Base-by-base conservation (phyloP, 2,888 invertebrate species). In the Protodeltote pygarga region DNA sequence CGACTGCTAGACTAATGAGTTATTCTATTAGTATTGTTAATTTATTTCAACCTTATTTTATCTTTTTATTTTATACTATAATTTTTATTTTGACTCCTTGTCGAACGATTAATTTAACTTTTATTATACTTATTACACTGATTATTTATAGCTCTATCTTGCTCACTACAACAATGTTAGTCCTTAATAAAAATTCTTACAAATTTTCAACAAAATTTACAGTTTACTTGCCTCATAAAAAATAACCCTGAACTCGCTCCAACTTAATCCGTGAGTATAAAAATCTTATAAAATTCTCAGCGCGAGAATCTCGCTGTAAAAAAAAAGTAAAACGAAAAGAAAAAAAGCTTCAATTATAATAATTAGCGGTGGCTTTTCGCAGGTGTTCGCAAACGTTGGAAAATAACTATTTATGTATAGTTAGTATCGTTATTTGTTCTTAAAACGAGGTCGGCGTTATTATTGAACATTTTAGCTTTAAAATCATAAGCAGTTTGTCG, bases 221-320 rank as follows among this genome's bases (percentile, higher is more conserved):
- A 21, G 1, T 6, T 34, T 38, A 24, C 21, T 42, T 38, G 25
- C 41, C 44, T 27, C 17, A 34, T 45, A 49, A 48, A 39, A 55
- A 40, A 29, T 27, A 47, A 41, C 24, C 49, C 34, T 33, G 38
- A 58, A 39, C 45, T 34, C 37, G 32, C 34, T 45, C 24, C 31
- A 38, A 39, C 50, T 46, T 58, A 58, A 60, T 64, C 59, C 38
- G 31, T 23, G 6, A 38, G 27, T 45, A 50, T 64, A 44, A 64
- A 58, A 45, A 35, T 64, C 33, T 51, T 46, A 65, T 45, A 65
- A 51, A 51, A 59, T 60, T 39, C 65, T 42, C 48, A 62, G 33
- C 47, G 29, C 41, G 24, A 39, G 39, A 23, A 27, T 39, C 51
- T 59, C 39, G 17, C 13, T 23, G 27, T 29, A 42, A 45, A 45